These are phyloP conservation scores for Pararge aegeria DNA, from an alignment of 1,140 invertebrate genomes.

Conservation along the genomic window DNA sequence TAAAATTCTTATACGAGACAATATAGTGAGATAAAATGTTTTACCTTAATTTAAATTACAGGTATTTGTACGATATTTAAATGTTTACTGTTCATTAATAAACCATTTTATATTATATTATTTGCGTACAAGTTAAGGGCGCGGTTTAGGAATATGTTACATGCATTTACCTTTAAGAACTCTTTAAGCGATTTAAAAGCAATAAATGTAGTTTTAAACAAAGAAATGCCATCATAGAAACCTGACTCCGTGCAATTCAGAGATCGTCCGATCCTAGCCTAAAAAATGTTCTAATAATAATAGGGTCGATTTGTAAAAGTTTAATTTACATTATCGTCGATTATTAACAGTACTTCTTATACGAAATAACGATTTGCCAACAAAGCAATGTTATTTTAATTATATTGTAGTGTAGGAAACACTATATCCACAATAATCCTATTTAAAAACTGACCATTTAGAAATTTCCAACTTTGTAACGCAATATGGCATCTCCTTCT, in stretches of 20 bases:
- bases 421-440: neutral
- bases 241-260: neutral
- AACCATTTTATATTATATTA: too few species aligned
- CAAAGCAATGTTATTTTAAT: conserved; percentile 10
- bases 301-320: conserved; percentile 9
- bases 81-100: too few species aligned
- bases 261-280: neutral
- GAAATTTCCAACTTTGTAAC: neutral
- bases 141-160: too few species aligned
- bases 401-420: neutral
- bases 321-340: neutral
- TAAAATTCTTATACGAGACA: too few species aligned
- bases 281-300: neutral
- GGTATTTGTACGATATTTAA: too few species aligned
- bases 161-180: too few species aligned
- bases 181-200: too few species aligned
- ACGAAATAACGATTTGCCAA: conserved; percentile 12
- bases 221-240: neutral
- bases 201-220: neutral
- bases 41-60: too few species aligned
- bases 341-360: conserved; percentile 9
- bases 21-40: too few species aligned
- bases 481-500: too few species aligned
- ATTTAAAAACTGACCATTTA: neutral
- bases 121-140: too few species aligned